Conservation (phyloP, 2,888 invertebrate genomes). For the Trimorus sp. region DNA sequence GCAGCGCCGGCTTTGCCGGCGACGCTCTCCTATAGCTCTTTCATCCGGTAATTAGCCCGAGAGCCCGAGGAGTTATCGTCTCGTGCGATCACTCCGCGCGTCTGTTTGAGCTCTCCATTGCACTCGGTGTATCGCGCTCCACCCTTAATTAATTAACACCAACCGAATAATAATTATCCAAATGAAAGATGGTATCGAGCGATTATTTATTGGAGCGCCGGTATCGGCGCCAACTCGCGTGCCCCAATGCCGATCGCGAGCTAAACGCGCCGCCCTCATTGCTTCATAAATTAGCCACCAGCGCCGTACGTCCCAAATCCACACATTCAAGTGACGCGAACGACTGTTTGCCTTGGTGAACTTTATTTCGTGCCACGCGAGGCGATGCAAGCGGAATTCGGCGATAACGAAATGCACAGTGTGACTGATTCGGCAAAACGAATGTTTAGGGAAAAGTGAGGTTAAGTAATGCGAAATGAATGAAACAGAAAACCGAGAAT, state of each 20-base stretch:
- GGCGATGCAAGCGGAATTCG: too few species aligned
- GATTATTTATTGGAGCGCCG: constrained; percentile 77
- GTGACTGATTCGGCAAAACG: too few species aligned
- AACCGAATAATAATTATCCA: constrained; percentile 79
- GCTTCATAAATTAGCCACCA: constrained; percentile 75
- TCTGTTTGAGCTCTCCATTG: constrained; percentile 64
- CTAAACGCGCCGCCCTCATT: constrained; percentile 75
- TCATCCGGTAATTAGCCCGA: constrained; percentile 78
- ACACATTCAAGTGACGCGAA: too few species aligned
- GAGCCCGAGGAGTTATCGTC: constrained; percentile 77
- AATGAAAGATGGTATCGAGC: constrained; percentile 79
- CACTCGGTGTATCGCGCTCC: constrained; percentile 62
- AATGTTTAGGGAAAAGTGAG: too few species aligned
- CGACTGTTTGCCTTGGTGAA: too few species aligned
- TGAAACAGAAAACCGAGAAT: too few species aligned
- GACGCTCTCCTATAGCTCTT: constrained; percentile 73
- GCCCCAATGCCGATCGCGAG: constrained; percentile 71
- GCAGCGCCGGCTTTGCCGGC: constrained; percentile 51
- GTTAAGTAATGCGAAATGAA: too few species aligned
- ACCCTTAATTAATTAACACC: constrained; percentile 80
- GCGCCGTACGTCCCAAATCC: too few species aligned
- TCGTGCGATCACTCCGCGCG: constrained; percentile 72
- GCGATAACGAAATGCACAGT: too few species aligned
- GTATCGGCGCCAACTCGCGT: constrained; percentile 62
- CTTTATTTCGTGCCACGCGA: too few species aligned